phyloP scores from a whole-genome alignment of 2,888 invertebrate species.

The Xanthostigma xanthostigma region DNA sequence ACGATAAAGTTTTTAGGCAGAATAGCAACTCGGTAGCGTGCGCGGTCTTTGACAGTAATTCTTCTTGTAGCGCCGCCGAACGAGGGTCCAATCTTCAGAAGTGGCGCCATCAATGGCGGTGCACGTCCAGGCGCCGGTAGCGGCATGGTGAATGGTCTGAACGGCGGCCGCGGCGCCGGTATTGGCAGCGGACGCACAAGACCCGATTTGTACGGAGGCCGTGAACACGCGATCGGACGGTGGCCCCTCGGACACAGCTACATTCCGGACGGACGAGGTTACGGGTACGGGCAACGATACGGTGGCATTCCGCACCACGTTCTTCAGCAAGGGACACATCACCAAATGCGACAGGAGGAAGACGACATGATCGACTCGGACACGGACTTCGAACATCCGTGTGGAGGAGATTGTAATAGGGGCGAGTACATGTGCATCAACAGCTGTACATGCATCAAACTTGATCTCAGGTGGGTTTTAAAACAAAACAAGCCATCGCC shows the following conservation, averaged over 20 bases:
- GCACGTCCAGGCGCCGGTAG: conserved; percentile 16
- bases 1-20: too few relatives aligned
- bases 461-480: conserved; percentile 19
- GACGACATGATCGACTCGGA: conserved; percentile 24
- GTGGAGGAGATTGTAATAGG: conserved; percentile 27
- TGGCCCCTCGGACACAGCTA: conserved; percentile 20
- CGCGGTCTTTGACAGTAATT: neutral
- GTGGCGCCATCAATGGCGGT: conserved; percentile 8
- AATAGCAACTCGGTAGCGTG: too few relatives aligned
- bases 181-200: conserved; percentile 16
- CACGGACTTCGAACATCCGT: conserved; percentile 20
- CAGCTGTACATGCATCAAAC: conserved; percentile 50
- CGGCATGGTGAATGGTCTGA: conserved; percentile 23
- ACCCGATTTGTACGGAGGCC: conserved; percentile 24
- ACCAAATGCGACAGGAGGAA: conserved; percentile 24
- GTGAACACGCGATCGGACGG: conserved; percentile 10
- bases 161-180: conserved; percentile 16
- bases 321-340: conserved; percentile 1
- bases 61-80: too few relatives aligned
- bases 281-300: conserved; percentile 12
- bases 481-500: too few relatives aligned
- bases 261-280: conserved; percentile 17
- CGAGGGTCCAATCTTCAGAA: conserved; percentile 2
- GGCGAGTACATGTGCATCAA: conserved; percentile 39
- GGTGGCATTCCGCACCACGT: neutral